Evolutionary conservation across 2,113 vertebrate genomes (phyloP).

Genomic region (Beaufortia kweichowensis): DNA sequence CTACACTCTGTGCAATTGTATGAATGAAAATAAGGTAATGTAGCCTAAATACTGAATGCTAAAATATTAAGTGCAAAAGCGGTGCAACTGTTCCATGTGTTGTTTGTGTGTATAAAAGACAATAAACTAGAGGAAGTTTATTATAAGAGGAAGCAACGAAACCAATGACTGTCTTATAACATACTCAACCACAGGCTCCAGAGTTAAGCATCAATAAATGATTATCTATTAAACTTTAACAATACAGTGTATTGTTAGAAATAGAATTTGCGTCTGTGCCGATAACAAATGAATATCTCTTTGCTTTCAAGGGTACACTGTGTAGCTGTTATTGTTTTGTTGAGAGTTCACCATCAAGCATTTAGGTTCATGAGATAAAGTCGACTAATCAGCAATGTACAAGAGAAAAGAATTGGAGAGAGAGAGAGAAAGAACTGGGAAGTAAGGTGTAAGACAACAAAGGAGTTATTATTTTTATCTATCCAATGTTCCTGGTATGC

Average conservation of each 20-base stretch:
- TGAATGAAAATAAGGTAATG: too few relatives aligned
- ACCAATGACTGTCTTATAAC: neutral
- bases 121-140: too few relatives aligned
- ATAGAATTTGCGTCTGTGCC: slow-evolving; percentile 23
- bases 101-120: too few relatives aligned
- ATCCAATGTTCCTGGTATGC: neutral
- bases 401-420: neutral
- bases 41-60: too few relatives aligned
- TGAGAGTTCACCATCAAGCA: neutral
- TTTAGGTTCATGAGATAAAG: neutral
- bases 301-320: slow-evolving; percentile 24
- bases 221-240: slow-evolving; percentile 48
- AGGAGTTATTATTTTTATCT: neutral
- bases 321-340: slow-evolving; percentile 31
- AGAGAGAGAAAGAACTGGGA: neutral
- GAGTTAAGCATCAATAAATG: slow-evolving; percentile 48
- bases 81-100: too few relatives aligned
- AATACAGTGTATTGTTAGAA: slow-evolving; percentile 21
- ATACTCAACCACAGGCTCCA: slow-evolving; percentile 19
- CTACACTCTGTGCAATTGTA: too few relatives aligned
- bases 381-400: neutral
- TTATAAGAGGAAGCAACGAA: neutral
- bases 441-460: neutral
- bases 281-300: slow-evolving; percentile 37
- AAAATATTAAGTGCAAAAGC: too few relatives aligned